Base-by-base conservation (phyloP, 1,140 invertebrate species). In the Drosophila athabasca region DNA sequence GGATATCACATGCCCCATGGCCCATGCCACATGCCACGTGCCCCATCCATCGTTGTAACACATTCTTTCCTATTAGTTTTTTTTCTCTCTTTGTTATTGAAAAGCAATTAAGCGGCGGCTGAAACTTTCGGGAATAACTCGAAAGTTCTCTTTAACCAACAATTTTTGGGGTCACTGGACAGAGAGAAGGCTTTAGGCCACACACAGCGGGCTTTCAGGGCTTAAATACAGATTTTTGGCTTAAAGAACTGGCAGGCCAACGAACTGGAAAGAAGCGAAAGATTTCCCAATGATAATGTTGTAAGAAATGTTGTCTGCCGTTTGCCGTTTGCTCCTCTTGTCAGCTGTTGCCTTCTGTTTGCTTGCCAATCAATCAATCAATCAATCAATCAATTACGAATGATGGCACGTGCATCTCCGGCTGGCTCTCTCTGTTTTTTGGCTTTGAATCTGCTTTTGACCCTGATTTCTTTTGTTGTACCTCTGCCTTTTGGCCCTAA, bases 301-400 rank as follows among this genome's bases (percentile, higher is more conserved):
- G 35, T 54, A 43, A 17, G 19, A 54, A 65, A 46, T 59, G 45
- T 49, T 59, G 45, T 54, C 8, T 57, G 51, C 60, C 55, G 55
- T 57, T 53, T 26, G 50, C 2, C 22, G 51, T 74, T 65, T 72
- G 59, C 53, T 74, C 59, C 57, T 66, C 70, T 74, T 76, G 72
- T 76, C 53, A 88, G 79, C 83, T 88, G 83, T 73, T 87, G 57
- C 58, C 60, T 62, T 64, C 46, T 53, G 53, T 79, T 65, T 48
- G 64, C 52, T 55, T 66, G 60, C 35, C 67, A 76, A 79, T 79
- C 76, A 67, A 79, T 76, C 76, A 79, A 76, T 76, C 77, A 82
- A 22, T 22, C 24, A 26, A 58, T 62, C 49, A 70, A 70, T 70
- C 67, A 70, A 70, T 70, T 70, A 70, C 64, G 65, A 35, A 35